Evolutionary conservation across 2,797 vertebrate genomes (phyloP).

Genomic region (Sandelia bainsii): DNA sequence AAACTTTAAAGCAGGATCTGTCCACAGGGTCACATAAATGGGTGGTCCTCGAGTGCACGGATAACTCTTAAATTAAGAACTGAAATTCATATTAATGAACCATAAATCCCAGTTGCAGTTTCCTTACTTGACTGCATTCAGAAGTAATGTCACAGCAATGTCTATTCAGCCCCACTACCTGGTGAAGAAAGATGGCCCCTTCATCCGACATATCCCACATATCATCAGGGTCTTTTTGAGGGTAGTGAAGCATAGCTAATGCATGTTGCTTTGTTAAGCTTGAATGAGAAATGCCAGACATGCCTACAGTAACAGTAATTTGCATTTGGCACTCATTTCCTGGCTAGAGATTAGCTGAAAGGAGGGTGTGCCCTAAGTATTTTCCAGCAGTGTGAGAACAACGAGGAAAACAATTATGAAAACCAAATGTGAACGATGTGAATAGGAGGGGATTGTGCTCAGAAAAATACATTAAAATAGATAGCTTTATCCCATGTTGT

Average conservation of each 20-base stretch:
- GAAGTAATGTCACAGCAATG: constrained; percentile 28
- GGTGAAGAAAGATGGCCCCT: constrained; percentile 21
- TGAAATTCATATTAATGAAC: constrained; percentile 13
- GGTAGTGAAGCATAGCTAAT: constrained; percentile 65
- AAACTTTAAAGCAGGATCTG: not conserved
- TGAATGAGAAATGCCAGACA: constrained; percentile 70
- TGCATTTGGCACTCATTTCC: constrained; percentile 68
- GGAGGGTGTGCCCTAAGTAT: constrained; percentile 44
- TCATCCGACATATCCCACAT: constrained; percentile 58
- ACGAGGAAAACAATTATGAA: constrained; percentile 44
- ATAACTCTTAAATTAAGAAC: not conserved
- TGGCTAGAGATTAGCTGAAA: constrained; percentile 51
- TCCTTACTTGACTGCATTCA: constrained; percentile 36
- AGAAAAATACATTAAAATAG: constrained; percentile 1
- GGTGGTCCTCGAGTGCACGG: not conserved
- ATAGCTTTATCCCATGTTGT: constrained; percentile 12
- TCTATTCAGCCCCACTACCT: constrained; percentile 27
- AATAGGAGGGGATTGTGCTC: constrained; percentile 8
- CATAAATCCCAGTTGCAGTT: constrained; percentile 1
- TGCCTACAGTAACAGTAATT: constrained; percentile 71
- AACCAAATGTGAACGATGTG: constrained; percentile 28
- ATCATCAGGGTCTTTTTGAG: constrained; percentile 55
- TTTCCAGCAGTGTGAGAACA: constrained; percentile 44
- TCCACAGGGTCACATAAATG: not conserved
- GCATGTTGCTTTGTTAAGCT: constrained; percentile 63